phyloP scores from a whole-genome alignment of 2,888 invertebrate genomes.

The Athalia rosae region DNA sequence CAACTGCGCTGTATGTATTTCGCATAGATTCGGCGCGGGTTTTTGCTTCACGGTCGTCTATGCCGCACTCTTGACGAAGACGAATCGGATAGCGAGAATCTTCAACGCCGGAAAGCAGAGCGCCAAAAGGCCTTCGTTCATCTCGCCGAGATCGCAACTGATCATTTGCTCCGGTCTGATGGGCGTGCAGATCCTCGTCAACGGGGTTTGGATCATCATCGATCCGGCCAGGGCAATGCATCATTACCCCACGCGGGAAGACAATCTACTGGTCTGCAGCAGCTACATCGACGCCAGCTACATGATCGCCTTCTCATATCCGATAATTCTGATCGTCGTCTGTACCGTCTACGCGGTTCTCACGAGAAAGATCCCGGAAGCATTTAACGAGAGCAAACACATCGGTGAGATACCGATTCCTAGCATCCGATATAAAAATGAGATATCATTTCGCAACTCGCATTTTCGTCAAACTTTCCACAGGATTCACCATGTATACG shows the following conservation, averaged over 20 bases:
- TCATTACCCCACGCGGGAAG: slow-evolving; percentile 93
- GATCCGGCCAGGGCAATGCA: slow-evolving; percentile 92
- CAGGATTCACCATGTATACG: slow-evolving; percentile 99
- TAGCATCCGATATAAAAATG: not conserved
- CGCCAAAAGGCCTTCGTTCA: slow-evolving; percentile 94
- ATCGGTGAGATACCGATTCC: slow-evolving; percentile 81
- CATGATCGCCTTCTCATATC: slow-evolving; percentile 95
- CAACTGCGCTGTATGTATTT: not conserved
- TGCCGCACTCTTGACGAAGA: slow-evolving; percentile 97
- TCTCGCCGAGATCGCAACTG: slow-evolving; percentile 92
- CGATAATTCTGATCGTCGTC: slow-evolving; percentile 90
- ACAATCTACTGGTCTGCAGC: slow-evolving; percentile 94
- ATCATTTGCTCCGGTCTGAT: slow-evolving; percentile 92
- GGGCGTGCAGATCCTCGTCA: slow-evolving; percentile 92
- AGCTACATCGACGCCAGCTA: slow-evolving; percentile 95
- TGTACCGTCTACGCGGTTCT: slow-evolving; percentile 98
- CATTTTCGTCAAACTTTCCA: not conserved
- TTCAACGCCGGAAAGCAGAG: slow-evolving; percentile 98
- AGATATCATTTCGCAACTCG: not conserved
- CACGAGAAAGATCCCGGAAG: slow-evolving; percentile 97
- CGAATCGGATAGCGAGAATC: slow-evolving; percentile 96
- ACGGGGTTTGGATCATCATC: slow-evolving; percentile 93
- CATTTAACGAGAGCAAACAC: slow-evolving; percentile 98
- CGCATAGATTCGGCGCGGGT: slow-evolving; percentile 87
- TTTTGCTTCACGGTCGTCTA: slow-evolving; percentile 98